Percentiles rank a stretch among this genome's conserved stretches.
phyloP scores from a whole-genome alignment of 1,140 invertebrate species.

The Megalonaias nervosa region DNA sequence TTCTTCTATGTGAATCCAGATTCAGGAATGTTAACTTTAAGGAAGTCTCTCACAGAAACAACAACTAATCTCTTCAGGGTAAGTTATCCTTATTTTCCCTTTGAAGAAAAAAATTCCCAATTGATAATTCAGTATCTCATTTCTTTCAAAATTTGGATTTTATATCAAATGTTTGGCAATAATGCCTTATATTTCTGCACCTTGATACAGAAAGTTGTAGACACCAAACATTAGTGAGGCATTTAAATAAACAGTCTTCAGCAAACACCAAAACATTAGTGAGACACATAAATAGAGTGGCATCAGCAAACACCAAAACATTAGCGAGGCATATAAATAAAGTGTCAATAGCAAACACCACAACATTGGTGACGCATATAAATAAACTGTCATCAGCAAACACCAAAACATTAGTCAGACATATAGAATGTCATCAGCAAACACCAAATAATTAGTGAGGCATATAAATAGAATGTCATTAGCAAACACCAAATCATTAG shows the following conservation, averaged over 20 bases:
- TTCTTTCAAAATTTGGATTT: slow-evolving; percentile 31
- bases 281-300: no score
- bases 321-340: no score
- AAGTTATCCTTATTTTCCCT: slow-evolving; percentile 7
- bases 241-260: not conserved
- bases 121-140: slow-evolving; percentile 2
- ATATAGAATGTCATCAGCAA: no score
- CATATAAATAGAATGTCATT: no score
- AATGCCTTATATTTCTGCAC: slow-evolving; percentile 25
- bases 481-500: no score
- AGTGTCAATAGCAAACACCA: no score
- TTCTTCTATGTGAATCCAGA: slow-evolving; percentile 56
- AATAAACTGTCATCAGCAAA: no score
- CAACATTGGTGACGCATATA: no score
- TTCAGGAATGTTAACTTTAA: slow-evolving; percentile 49
- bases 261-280: no score
- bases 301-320: no score
- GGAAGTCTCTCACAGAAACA: slow-evolving; percentile 37
- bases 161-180: slow-evolving; percentile 35
- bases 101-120: not conserved
- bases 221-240: slow-evolving; percentile 2
- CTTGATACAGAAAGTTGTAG: slow-evolving; percentile 28
- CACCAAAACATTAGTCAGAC: no score
- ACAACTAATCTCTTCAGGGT: slow-evolving; percentile 34
- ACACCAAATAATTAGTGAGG: no score